These are phyloP conservation scores for Pseudorhiza aurosa DNA, from an alignment of 30 jellyfish, hydroid and myxozoan genomes.

Conservation along the genomic window DNA sequence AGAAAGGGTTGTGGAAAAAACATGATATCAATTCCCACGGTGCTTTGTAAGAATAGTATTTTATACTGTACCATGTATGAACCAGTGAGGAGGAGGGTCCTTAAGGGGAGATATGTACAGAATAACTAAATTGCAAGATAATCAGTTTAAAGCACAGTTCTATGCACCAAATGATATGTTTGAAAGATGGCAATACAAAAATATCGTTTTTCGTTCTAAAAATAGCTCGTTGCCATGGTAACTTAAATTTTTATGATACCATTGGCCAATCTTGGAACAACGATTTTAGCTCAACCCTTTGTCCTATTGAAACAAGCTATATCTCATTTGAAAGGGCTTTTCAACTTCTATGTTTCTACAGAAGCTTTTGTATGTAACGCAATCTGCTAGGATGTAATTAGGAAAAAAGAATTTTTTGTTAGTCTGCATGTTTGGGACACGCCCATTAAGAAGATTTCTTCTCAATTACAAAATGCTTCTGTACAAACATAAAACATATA, in stretches of 20 bases:
- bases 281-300: background rate
- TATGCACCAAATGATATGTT: background rate
- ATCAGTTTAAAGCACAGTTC: background rate
- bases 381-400: background rate
- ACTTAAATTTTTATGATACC: background rate
- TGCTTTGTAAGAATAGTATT: too few relatives aligned
- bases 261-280: background rate
- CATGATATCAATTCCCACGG: too few relatives aligned
- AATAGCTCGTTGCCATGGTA: background rate
- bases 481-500: background rate
- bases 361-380: background rate
- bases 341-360: background rate
- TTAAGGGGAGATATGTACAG: background rate
- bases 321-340: background rate
- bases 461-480: background rate
- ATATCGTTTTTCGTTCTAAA: background rate
- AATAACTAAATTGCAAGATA: background rate
- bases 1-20: too few relatives aligned
- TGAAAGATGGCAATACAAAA: background rate
- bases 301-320: background rate
- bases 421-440: too few relatives aligned
- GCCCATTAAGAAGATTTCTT: too few relatives aligned
- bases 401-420: background rate
- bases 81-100: constrained; percentile 98
- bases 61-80: constrained; percentile 66